These are phyloP conservation scores for Bathynomus jamesi DNA, from an alignment of 1,140 invertebrate species.

Conservation along the genomic window DNA sequence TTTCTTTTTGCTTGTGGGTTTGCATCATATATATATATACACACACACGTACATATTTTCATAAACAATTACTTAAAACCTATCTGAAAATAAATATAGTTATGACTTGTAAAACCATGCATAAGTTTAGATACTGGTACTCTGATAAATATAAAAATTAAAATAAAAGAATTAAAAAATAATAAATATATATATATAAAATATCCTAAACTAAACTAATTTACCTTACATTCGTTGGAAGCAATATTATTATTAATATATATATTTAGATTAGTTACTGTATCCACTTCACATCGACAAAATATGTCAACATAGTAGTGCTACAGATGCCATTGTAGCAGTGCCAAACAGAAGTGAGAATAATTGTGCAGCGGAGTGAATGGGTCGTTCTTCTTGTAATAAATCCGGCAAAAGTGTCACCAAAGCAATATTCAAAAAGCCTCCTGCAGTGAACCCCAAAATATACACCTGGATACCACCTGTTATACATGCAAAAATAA, in stretches of 20 bases:
- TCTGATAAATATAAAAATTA: background rate
- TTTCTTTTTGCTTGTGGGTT: too few species aligned
- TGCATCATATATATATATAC: too few species aligned
- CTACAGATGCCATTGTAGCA: slow-evolving; percentile 64
- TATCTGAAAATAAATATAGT: too few species aligned
- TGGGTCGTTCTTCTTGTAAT: slow-evolving; percentile 64
- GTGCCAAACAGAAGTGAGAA: slow-evolving; percentile 68
- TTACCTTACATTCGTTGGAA: too few species aligned
- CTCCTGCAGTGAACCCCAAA: slow-evolving; percentile 89
- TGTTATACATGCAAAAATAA: slow-evolving; percentile 45
- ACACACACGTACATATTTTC: too few species aligned
- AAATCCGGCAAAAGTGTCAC: slow-evolving; percentile 89
- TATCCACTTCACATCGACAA: background rate
- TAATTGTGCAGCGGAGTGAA: slow-evolving; percentile 75
- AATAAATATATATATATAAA: background rate
- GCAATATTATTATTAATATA: too few species aligned
- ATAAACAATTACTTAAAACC: too few species aligned
- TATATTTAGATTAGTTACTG: background rate
- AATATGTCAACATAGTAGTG: slow-evolving; percentile 7
- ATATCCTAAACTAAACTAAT: too few species aligned
- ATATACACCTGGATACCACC: slow-evolving; percentile 86
- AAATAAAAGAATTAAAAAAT: background rate
- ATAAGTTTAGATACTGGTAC: too few species aligned
- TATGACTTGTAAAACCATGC: too few species aligned
- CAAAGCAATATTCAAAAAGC: slow-evolving; percentile 90